Evolutionary conservation across 2,113 vertebrate species (phyloP).

Genomic region (Nothoprocta pentlandii): DNA sequence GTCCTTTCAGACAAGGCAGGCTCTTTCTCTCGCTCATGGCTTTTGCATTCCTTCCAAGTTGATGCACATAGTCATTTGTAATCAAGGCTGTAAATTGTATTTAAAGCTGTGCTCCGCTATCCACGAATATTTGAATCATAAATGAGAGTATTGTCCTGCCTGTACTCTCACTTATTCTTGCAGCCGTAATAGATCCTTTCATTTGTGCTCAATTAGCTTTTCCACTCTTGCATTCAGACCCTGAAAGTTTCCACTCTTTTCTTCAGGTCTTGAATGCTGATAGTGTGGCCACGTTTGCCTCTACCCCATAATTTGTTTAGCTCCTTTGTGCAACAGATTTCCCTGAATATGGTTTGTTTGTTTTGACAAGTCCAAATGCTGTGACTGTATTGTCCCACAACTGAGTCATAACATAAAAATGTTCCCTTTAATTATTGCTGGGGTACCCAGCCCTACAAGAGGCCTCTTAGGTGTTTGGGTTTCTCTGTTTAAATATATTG

Average conservation of each 20-base stretch:
- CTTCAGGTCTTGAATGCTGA: constrained; percentile 62
- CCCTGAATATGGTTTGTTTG: constrained; percentile 71
- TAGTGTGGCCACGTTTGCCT: constrained; percentile 34
- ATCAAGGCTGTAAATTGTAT: constrained; percentile 43
- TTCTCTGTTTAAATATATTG: neutral
- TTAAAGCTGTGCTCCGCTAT: constrained; percentile 5
- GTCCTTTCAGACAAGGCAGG: constrained; percentile 6
- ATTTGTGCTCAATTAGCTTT: constrained; percentile 49
- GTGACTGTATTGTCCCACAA: neutral
- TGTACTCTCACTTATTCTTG: constrained; percentile 5
- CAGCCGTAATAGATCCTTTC: constrained; percentile 35
- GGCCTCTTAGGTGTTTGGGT: neutral
- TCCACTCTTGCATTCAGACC: constrained; percentile 54
- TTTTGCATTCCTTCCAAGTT: constrained; percentile 29
- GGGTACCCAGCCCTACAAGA: neutral
- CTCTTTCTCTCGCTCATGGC: constrained; percentile 23
- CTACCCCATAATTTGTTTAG: constrained; percentile 66
- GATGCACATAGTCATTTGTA: constrained; percentile 41
- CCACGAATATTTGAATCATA: constrained; percentile 21
- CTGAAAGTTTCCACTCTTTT: constrained; percentile 53
- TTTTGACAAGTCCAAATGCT: constrained; percentile 69
- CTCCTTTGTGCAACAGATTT: constrained; percentile 63
- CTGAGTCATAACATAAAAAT: constrained; percentile 51
- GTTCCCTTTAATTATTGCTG: constrained; percentile 61
- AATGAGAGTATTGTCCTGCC: constrained; percentile 37